Conservation (phyloP, 2,113 vertebrate species). For the Hystrix cristata region DNA sequence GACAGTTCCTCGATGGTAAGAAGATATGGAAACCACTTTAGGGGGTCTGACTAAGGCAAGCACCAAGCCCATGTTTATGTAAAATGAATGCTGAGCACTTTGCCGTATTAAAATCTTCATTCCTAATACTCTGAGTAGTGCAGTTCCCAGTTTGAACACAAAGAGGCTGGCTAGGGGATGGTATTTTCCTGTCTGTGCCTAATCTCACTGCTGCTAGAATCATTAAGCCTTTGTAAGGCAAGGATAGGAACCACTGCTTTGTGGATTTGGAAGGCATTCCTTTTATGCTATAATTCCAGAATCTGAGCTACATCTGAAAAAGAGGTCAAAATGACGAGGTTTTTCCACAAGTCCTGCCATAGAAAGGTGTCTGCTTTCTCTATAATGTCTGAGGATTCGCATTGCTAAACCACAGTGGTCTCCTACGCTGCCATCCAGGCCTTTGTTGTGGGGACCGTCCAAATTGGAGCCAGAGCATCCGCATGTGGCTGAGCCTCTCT, state of each 20-base stretch:
- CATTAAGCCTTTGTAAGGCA: slow-evolving; percentile 78
- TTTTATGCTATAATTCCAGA: slow-evolving; percentile 88
- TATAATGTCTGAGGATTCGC: slow-evolving; percentile 76
- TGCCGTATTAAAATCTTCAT: slow-evolving; percentile 45
- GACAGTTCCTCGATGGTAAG: background rate
- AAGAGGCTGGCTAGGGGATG: slow-evolving; percentile 21
- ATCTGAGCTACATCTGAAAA: slow-evolving; percentile 86
- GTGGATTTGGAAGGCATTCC: slow-evolving; percentile 87
- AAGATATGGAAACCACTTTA: background rate
- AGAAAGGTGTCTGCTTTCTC: slow-evolving; percentile 85
- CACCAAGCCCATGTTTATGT: slow-evolving; percentile 40
- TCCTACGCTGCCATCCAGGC: slow-evolving; percentile 50
- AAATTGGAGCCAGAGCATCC: slow-evolving; percentile 68
- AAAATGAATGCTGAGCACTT: slow-evolving; percentile 46
- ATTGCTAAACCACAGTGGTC: slow-evolving; percentile 66
- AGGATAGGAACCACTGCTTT: slow-evolving; percentile 72
- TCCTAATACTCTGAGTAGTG: background rate
- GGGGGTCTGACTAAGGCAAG: slow-evolving; percentile 10
- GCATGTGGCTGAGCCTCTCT: slow-evolving; percentile 63
- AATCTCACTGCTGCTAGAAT: slow-evolving; percentile 70
- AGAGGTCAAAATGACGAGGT: slow-evolving; percentile 84
- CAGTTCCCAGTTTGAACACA: background rate
- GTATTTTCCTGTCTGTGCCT: slow-evolving; percentile 51
- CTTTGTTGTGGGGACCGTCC: slow-evolving; percentile 81
- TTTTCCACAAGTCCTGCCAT: slow-evolving; percentile 86